Conservation (phyloP, 2,113 vertebrate genomes). For the Thoracochromis brauschi region DNA sequence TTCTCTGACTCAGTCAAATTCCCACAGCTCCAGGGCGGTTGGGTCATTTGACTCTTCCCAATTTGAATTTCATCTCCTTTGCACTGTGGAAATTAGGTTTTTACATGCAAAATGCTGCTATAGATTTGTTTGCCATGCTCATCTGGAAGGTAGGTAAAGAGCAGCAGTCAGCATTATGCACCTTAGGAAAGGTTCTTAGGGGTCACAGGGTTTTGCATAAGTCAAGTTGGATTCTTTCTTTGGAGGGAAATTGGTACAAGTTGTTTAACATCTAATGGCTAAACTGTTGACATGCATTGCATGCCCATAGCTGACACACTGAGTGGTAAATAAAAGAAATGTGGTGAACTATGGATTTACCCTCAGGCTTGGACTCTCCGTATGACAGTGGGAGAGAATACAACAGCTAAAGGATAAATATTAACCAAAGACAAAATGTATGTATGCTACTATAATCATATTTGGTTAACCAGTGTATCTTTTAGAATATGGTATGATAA, state of each 20-base stretch:
- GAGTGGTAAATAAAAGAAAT: constrained; percentile 11
- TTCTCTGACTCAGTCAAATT: constrained; percentile 7
- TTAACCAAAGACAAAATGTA: not conserved
- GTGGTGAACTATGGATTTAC: constrained; percentile 26
- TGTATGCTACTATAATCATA: not conserved
- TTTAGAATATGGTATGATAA: not conserved
- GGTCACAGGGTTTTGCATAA: constrained; percentile 55
- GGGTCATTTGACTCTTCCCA: constrained; percentile 28
- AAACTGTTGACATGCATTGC: not conserved
- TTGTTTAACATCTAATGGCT: constrained; percentile 36
- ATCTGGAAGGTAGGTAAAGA: constrained; percentile 17
- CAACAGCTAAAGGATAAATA: not conserved
- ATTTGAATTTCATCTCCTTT: constrained; percentile 59
- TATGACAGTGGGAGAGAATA: not conserved
- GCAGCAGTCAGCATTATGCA: constrained; percentile 32
- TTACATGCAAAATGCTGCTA: constrained; percentile 51
- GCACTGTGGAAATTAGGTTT: constrained; percentile 26
- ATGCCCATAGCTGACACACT: not conserved
- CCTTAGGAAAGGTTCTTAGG: constrained; percentile 2
- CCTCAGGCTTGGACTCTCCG: not conserved
- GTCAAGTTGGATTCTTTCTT: constrained; percentile 10
- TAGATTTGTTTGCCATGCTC: constrained; percentile 56
- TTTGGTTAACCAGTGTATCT: not conserved
- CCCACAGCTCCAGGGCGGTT: not conserved
- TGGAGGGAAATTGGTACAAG: constrained; percentile 3